Evolutionary conservation across 2,888 invertebrate species (phyloP), one percentile per base, ranked within the genome.

Genomic region (Ligdia adustata): DNA sequence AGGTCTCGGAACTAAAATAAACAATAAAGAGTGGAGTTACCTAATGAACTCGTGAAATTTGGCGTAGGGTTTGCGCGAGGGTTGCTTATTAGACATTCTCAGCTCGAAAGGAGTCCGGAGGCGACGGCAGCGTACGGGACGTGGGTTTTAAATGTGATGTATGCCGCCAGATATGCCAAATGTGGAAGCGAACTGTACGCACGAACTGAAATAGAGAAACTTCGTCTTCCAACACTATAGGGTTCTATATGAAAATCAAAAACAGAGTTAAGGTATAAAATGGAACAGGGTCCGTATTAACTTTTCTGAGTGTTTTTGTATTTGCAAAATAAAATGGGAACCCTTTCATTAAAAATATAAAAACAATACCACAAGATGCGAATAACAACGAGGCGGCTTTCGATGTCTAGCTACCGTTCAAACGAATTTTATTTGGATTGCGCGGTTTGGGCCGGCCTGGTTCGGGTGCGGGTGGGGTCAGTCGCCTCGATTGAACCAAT

Each of bases 331-430:
- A 86, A 84, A 87, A 84, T 85, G 82, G 80, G 81, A 79, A 79
- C 81, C 84, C 84, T 86, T 86, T 87, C 87, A 89, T 87, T 88
- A 87, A 81, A 81, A 81, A 76, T 79, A 87, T 87, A 85, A 88
- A 88, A 88, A 85, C 84, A 82, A 87, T 89, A 90, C 83, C 88
- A 88, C 79, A 87, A 83, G 87, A 83, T 74, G 82, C 83, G 80
- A 22, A 22, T n/a, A 22, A 22, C 22, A 22, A 22, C 6, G 22
- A 22, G 6, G 22, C 22, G 22, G 22, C 22, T 22, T 22, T 22
- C 22, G 18, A 6, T 18, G 4, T 6, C n/a, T n/a, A 7, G 4
- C 74, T 74, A 71, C 76, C 80, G 75, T 79, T 82, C 71, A 73
- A 74, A 70, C 66, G 77, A 85, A 79, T 85, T 86, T 78, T 86